Evolutionary conservation across 2,797 vertebrate genomes (phyloP).

Genomic region (Tangara arthus): DNA sequence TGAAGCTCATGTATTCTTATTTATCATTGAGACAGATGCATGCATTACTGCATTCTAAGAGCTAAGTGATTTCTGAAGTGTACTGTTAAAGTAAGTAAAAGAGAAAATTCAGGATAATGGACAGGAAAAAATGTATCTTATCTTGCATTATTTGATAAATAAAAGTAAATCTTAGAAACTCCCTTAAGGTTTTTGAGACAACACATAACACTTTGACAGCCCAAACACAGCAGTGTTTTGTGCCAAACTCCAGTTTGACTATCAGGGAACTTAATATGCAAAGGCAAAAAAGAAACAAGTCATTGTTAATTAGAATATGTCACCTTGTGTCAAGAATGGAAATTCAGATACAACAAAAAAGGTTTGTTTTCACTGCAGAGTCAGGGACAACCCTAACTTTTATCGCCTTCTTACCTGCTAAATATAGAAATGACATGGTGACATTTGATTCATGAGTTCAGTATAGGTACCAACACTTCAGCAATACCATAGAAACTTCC

Average conservation of each 20-base stretch:
- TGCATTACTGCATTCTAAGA: not conserved
- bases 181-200: not conserved
- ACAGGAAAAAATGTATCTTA: not conserved
- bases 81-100: not conserved
- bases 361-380: not conserved
- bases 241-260: not conserved
- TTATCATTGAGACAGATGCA: not conserved
- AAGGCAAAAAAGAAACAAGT: not conserved
- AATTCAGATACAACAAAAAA: not conserved
- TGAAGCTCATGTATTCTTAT: not conserved
- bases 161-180: not conserved
- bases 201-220: not conserved
- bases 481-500: not conserved
- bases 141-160: not conserved
- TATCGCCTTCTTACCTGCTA: not conserved
- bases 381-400: not conserved
- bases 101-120: not conserved
- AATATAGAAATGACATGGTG: not conserved
- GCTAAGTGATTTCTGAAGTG: not conserved
- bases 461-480: too few relatives aligned
- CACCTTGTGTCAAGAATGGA: not conserved
- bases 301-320: not conserved
- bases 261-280: not conserved
- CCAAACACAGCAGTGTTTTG: not conserved
- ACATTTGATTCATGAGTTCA: not conserved